Base-by-base conservation (phyloP, 1,140 invertebrate species). In the Telenomus remus region DNA sequence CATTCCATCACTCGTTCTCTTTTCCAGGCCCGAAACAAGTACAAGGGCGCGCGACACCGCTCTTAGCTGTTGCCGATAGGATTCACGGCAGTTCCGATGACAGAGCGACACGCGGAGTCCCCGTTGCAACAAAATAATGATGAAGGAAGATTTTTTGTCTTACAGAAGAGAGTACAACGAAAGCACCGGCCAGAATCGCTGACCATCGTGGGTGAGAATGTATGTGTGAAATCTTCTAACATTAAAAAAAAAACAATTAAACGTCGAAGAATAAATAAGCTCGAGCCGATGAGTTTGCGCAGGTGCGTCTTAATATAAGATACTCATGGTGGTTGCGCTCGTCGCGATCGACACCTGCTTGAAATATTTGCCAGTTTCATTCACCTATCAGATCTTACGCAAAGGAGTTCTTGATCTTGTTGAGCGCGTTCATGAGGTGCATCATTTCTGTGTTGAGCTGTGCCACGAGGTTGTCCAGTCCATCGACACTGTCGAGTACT, bases 401-500 rank as follows among this genome's bases (percentile, higher is more conserved):
- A 76, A 86, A 88, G 1, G 89, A 89, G 35, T 84, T 81, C 87
- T 92, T 93, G 74, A 96, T 90, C 89, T 95, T 95, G 84, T 91
- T 91, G 69, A 96, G 89, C 50, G 95, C 95, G 84, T 94, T 96
- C 81, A 92, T 94, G 37, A 97, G 89, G 80, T 96, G 94, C 48
- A 93, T 90, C 81, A 96, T 91, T 87, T 97, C 95, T 1, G 94
- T 92, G 85, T 95, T 94, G 63, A 97, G 89, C 84, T 95, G 94
- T 59, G 92, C 90, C 33, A 96, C 91, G 64, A 95, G 87, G 33
- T 90, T 92, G 80, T 96, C 94, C 76, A 97, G 88, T 85, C 94
- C 94, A 71, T 95, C 93, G 0, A 96, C 94, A 27, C 93, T 93
- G 87, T 97, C 95, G 16, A 99, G 90, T 1, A 98, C 93, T 84